Percentiles rank a stretch among this genome's conserved stretches.
phyloP scores from a whole-genome alignment of 2,888 invertebrate species.

The Noctua janthe region DNA sequence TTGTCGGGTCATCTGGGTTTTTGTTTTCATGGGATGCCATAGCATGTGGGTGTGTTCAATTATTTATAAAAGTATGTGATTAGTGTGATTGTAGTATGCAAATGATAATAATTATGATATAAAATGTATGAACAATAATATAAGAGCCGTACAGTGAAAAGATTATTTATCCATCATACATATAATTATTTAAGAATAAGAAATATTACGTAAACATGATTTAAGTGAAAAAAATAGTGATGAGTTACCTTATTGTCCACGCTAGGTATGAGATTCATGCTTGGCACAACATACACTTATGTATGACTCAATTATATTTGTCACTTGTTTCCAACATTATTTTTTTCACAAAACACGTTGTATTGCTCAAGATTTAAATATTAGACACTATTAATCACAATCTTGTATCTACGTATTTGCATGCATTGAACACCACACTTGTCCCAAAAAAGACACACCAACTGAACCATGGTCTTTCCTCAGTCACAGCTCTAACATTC shows the following conservation, averaged over 20 bases:
- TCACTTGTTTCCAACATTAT: too few relatives aligned
- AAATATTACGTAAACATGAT: not conserved
- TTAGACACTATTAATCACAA: not conserved
- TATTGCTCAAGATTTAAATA: not conserved
- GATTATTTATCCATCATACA: not conserved
- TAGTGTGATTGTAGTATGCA: conserved; percentile 31
- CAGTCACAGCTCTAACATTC: not conserved
- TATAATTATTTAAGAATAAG: not conserved
- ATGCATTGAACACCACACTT: not conserved
- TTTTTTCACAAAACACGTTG: too few relatives aligned
- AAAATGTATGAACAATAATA: conserved; percentile 1
- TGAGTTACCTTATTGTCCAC: conserved; percentile 6
- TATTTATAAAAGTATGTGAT: conserved; percentile 51
- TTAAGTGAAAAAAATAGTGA: not conserved
- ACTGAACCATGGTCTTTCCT: not conserved
- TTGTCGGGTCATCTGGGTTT: conserved; percentile 70
- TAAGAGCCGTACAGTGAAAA: not conserved
- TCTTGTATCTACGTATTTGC: too few relatives aligned
- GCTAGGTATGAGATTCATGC: not conserved
- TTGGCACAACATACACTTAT: not conserved
- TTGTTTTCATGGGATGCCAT: conserved; percentile 64
- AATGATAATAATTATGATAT: not conserved
- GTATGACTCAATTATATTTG: not conserved
- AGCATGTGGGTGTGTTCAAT: conserved; percentile 30
- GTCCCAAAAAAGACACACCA: not conserved